These are phyloP conservation scores for Temnopleurus reevesii DNA, from an alignment of 53 echinoderm and acorn worm genomes.

Conservation along the genomic window DNA sequence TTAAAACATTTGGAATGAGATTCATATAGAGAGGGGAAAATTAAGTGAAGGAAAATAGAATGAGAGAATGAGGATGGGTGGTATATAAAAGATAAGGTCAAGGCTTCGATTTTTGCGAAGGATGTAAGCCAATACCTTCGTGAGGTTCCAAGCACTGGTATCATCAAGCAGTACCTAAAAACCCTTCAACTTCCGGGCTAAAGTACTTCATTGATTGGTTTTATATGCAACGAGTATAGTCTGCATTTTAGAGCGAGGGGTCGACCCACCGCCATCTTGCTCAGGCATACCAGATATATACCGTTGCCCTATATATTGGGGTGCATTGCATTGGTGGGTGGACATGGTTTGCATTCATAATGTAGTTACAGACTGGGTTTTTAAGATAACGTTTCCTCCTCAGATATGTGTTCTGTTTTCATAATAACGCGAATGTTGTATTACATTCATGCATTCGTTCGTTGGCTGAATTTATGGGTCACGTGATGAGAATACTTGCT, in stretches of 20 bases:
- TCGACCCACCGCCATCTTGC: neutral
- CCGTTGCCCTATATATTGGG: neutral
- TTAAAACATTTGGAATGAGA: no score
- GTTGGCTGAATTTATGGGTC: no score
- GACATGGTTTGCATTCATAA: constrained; percentile 14
- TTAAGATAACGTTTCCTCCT: neutral
- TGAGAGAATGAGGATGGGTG: neutral
- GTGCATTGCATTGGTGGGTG: neutral
- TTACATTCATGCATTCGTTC: no score
- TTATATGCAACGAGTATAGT: constrained; percentile 41
- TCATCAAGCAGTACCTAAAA: constrained; percentile 18
- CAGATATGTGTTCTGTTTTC: neutral
- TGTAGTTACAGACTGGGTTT: neutral
- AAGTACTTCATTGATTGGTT: constrained; percentile 58
- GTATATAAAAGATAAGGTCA: neutral
- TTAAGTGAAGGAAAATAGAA: neutral
- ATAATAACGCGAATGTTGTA: neutral
- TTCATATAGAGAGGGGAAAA: neutral
- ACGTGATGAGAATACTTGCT: no score
- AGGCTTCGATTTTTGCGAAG: constrained; percentile 11
- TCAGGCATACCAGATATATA: neutral
- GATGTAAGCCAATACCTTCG: constrained; percentile 14
- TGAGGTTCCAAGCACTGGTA: neutral
- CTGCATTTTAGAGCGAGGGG: constrained; percentile 13
- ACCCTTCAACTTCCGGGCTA: constrained; percentile 55